phyloP scores from a whole-genome alignment of 1,140 invertebrate genomes.

The Formica exsecta region DNA sequence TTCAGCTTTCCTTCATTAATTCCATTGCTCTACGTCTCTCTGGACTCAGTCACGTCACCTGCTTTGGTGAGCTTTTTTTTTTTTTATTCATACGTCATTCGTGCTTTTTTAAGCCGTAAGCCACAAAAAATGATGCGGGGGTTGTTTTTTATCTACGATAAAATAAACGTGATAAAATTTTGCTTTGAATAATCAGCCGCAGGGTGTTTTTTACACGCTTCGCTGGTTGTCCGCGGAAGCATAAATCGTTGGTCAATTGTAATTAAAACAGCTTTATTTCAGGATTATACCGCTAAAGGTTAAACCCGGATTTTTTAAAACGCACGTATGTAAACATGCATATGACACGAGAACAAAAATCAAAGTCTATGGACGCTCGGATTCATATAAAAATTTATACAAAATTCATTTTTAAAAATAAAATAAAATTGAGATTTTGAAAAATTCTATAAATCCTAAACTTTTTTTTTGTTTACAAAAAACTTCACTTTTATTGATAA shows the following conservation, averaged over 20 bases:
- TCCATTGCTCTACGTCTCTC: background rate
- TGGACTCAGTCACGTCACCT: background rate
- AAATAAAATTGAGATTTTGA: background rate
- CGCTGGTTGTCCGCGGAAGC: background rate
- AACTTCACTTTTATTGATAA: constrained; percentile 1
- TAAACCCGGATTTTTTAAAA: constrained; percentile 44
- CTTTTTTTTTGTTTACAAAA: background rate
- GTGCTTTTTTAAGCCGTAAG: background rate
- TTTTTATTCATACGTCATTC: background rate
- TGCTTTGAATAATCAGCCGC: constrained; percentile 4
- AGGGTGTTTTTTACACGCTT: background rate
- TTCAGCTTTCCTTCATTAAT: background rate
- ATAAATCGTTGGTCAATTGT: background rate
- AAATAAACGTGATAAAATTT: constrained; percentile 16
- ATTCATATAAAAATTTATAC: background rate
- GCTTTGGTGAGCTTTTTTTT: background rate
- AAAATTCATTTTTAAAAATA: background rate
- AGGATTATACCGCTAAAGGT: constrained; percentile 19
- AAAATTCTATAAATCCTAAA: background rate
- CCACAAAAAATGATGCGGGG: background rate
- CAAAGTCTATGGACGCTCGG: background rate
- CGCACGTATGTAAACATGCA: background rate
- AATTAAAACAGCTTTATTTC: constrained; percentile 35
- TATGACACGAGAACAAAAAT: background rate
- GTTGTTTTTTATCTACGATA: background rate